A percentile compares a stretch with the other conserved stretches of the same genome.
Evolutionary conservation across 2,888 invertebrate genomes (phyloP).

Genomic region (Chloroclysta siterata): DNA sequence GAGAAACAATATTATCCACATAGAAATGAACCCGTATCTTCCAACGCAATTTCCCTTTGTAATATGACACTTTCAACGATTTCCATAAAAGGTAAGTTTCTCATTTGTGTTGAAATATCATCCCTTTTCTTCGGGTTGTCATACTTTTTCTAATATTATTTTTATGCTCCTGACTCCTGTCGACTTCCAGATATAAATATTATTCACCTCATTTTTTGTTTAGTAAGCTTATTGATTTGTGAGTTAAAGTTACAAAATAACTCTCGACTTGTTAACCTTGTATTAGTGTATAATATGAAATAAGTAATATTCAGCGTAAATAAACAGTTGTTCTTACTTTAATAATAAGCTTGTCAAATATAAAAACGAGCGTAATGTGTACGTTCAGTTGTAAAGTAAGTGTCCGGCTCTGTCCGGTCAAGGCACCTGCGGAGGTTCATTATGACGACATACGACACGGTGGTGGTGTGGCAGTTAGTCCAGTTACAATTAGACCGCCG

Average conservation of each 20-base stretch:
- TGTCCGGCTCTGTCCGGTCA: conserved; percentile 18
- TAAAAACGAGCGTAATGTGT: conserved; percentile 3
- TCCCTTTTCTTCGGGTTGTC: background rate
- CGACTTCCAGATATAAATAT: background rate
- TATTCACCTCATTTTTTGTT: background rate
- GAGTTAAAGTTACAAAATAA: background rate
- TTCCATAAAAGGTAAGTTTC: conserved; percentile 3
- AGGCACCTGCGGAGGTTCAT: conserved; percentile 24
- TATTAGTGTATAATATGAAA: background rate
- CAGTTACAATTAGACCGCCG: conserved; percentile 68
- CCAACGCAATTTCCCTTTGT: conserved; percentile 3
- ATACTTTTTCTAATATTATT: background rate
- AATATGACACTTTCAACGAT: conserved; percentile 3
- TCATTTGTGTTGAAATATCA: conserved; percentile 1
- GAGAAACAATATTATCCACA: background rate
- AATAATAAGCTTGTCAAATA: background rate
- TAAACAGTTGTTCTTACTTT: background rate
- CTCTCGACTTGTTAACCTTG: background rate
- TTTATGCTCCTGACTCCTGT: background rate
- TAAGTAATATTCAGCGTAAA: background rate
- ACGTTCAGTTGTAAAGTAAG: conserved; percentile 15
- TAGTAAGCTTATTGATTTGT: background rate
- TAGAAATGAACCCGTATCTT: background rate
- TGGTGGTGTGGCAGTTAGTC: conserved; percentile 51
- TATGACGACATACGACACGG: conserved; percentile 44